Evolutionary conservation across 2,888 invertebrate genomes (phyloP).

Genomic region (Linnaemya tessellans): DNA sequence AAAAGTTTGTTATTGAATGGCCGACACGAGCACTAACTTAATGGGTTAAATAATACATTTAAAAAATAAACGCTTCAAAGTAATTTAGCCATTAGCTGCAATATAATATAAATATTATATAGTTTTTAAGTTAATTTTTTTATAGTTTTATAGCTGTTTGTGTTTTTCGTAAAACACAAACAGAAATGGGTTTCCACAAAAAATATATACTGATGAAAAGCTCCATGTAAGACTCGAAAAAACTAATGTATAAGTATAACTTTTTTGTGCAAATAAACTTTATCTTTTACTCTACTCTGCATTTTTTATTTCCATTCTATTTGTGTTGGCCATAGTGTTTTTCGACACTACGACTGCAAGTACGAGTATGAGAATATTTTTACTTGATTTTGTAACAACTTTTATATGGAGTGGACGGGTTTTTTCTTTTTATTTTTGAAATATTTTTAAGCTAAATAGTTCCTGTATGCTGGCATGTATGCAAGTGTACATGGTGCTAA

Average conservation of each 20-base stretch:
- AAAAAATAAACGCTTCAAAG: slow-evolving; percentile 7
- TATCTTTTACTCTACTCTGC: slow-evolving; percentile 50
- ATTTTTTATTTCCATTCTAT: slow-evolving; percentile 34
- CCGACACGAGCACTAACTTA: neutral
- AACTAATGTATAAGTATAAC: slow-evolving; percentile 31
- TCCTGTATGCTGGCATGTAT: slow-evolving; percentile 30
- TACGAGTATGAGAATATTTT: slow-evolving; percentile 31
- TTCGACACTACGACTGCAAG: slow-evolving; percentile 47
- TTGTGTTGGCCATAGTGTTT: slow-evolving; percentile 51
- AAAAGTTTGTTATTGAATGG: neutral
- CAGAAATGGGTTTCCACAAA: slow-evolving; percentile 11
- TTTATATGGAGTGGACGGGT: slow-evolving; percentile 41
- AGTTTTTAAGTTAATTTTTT: slow-evolving; percentile 26
- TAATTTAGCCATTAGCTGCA: slow-evolving; percentile 60
- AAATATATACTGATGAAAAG: slow-evolving; percentile 26
- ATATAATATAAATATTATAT: slow-evolving; percentile 47
- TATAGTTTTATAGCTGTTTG: slow-evolving; percentile 11
- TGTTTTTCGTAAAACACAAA: slow-evolving; percentile 52
- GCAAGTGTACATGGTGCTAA: neutral
- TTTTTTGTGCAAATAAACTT: slow-evolving; percentile 56
- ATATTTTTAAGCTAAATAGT: slow-evolving; percentile 55
- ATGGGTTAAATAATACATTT: slow-evolving; percentile 37
- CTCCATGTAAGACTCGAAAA: neutral
- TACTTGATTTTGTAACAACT: slow-evolving; percentile 56
- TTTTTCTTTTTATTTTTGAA: slow-evolving; percentile 23